phyloP scores from a whole-genome alignment of 2,113 vertebrate species.

The Mixornis gularis region DNA sequence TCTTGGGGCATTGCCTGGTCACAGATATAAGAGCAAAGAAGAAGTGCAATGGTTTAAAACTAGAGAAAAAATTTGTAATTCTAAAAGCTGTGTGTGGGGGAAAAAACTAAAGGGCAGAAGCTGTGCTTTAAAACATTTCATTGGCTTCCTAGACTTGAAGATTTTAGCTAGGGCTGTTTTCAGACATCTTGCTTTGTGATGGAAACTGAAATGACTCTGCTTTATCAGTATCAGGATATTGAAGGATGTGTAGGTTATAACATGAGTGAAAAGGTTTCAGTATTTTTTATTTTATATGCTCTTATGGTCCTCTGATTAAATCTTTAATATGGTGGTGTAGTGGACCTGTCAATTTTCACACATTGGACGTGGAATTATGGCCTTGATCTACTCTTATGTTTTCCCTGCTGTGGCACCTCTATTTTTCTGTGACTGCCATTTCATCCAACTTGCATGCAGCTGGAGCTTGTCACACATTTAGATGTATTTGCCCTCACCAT shows the following conservation, averaged over 20 bases:
- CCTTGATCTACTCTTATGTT: not conserved
- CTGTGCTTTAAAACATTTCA: not conserved
- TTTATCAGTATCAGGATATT: not conserved
- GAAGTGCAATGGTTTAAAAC: not conserved
- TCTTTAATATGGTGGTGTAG: not conserved
- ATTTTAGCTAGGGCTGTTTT: not conserved
- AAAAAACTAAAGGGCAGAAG: not conserved
- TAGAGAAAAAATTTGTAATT: not conserved
- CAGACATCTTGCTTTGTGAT: not conserved
- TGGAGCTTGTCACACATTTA: not conserved
- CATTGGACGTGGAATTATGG: not conserved
- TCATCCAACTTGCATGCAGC: not conserved
- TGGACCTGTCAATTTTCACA: not conserved
- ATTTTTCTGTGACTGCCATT: not conserved
- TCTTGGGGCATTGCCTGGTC: not conserved
- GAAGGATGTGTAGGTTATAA: not conserved
- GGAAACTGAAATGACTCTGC: not conserved
- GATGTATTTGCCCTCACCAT: not conserved
- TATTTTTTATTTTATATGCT: not conserved
- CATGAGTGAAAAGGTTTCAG: not conserved
- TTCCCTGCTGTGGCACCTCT: constrained; percentile 13
- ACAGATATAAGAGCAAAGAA: not conserved
- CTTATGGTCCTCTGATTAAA: not conserved
- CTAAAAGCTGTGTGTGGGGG: not conserved
- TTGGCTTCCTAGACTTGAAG: not conserved